phyloP scores from a whole-genome alignment of 1,140 invertebrate species.

The Limonius californicus region DNA sequence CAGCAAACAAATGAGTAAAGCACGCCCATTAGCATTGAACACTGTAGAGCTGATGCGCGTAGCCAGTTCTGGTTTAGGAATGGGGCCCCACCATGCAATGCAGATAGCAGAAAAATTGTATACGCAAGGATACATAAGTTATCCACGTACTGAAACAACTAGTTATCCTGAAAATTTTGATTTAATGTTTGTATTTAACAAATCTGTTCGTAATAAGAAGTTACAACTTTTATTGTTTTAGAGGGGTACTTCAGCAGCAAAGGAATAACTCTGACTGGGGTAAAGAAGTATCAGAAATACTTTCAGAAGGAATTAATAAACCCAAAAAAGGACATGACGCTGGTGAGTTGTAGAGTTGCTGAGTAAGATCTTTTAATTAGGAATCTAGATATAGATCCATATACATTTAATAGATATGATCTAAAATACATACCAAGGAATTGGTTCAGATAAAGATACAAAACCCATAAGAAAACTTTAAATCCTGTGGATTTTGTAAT shows the following conservation, averaged over 20 bases:
- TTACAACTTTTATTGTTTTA: slow-evolving; percentile 41
- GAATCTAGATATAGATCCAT: too few relatives aligned
- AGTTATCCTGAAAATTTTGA: slow-evolving; percentile 96
- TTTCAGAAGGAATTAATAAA: slow-evolving; percentile 64
- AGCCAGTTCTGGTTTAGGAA: slow-evolving; percentile 89
- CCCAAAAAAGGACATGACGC: slow-evolving; percentile 92
- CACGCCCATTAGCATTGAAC: slow-evolving; percentile 87
- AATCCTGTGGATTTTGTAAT: too few relatives aligned
- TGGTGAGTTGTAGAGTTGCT: too few relatives aligned
- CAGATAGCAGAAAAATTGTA: slow-evolving; percentile 90
- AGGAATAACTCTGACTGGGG: slow-evolving; percentile 74
- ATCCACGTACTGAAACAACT: slow-evolving; percentile 95
- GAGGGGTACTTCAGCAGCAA: slow-evolving; percentile 69
- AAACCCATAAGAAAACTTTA: too few relatives aligned
- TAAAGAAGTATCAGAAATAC: slow-evolving; percentile 61
- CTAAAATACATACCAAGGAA: too few relatives aligned
- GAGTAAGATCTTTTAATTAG: too few relatives aligned
- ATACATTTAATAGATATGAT: too few relatives aligned
- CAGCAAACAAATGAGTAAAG: slow-evolving; percentile 79
- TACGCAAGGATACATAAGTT: slow-evolving; percentile 92
- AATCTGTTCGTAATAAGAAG: too few relatives aligned
- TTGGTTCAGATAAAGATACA: too few relatives aligned
- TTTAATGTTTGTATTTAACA: slow-evolving; percentile 72
- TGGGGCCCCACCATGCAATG: slow-evolving; percentile 97
- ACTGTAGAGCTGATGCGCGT: slow-evolving; percentile 96